Evolutionary conservation across 2,888 invertebrate species (phyloP).

Genomic region (Volucella inflata): DNA sequence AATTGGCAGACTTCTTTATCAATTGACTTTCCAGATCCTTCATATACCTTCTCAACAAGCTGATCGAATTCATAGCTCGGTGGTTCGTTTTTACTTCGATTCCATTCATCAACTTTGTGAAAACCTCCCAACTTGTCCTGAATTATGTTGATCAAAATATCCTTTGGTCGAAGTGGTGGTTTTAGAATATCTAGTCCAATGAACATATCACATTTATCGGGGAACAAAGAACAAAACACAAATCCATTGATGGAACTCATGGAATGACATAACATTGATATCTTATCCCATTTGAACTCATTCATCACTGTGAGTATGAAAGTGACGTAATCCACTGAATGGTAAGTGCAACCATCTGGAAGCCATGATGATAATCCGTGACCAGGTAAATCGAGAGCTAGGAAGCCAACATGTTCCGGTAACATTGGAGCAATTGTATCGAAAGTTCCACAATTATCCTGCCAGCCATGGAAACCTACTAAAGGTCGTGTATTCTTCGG

Average conservation of each 20-base stretch:
- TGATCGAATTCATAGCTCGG: slow-evolving; percentile 87
- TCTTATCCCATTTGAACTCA: slow-evolving; percentile 88
- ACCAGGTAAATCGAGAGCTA: slow-evolving; percentile 89
- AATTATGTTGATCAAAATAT: slow-evolving; percentile 78
- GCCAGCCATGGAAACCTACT: slow-evolving; percentile 90
- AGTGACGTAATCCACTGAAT: slow-evolving; percentile 83
- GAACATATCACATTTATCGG: slow-evolving; percentile 84
- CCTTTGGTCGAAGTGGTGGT: slow-evolving; percentile 78
- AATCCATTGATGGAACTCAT: slow-evolving; percentile 87
- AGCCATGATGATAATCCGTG: slow-evolving; percentile 89
- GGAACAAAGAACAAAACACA: slow-evolving; percentile 86
- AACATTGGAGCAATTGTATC: slow-evolving; percentile 88
- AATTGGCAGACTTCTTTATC: slow-evolving; percentile 85
- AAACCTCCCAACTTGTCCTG: slow-evolving; percentile 83
- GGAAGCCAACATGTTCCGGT: slow-evolving; percentile 83
- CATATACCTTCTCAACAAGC: slow-evolving; percentile 85
- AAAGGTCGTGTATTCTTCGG: slow-evolving; percentile 87
- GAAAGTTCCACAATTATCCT: slow-evolving; percentile 91
- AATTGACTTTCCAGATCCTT: slow-evolving; percentile 86
- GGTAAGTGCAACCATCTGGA: slow-evolving; percentile 86
- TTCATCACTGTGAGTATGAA: slow-evolving; percentile 86
- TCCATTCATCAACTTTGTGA: slow-evolving; percentile 82
- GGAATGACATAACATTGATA: slow-evolving; percentile 89
- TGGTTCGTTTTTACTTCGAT: slow-evolving; percentile 84
- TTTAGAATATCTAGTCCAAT: slow-evolving; percentile 81